Evolutionary conservation across 2,113 vertebrate genomes (phyloP).

Genomic region (Rhinopomastus cyanomelas): DNA sequence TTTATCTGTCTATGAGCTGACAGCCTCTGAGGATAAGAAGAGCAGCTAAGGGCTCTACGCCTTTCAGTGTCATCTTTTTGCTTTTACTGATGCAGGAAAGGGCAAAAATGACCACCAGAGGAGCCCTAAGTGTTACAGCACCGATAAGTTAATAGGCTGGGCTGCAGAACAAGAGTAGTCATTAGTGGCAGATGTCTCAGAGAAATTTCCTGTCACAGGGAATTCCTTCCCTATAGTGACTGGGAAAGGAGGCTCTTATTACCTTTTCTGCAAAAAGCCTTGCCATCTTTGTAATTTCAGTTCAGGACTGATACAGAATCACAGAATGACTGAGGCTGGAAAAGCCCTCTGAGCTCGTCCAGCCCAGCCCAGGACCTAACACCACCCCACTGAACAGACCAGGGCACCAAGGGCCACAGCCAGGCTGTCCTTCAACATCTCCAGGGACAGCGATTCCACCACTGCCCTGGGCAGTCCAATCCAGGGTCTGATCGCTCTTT

Average conservation of each 20-base stretch:
- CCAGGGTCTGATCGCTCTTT: background rate
- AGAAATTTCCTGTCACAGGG: background rate
- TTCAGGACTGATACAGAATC: background rate
- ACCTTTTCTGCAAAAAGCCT: background rate
- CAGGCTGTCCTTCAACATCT: too few species aligned
- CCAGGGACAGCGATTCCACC: too few species aligned
- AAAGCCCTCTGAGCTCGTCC: too few species aligned
- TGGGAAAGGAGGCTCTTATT: background rate
- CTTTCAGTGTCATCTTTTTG: background rate
- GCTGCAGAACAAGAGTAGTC: background rate
- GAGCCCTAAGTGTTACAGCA: background rate
- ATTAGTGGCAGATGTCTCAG: rapidly evolving
- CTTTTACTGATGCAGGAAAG: background rate
- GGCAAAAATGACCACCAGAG: background rate
- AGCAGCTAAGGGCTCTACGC: background rate
- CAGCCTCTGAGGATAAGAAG: background rate
- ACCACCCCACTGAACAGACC: too few species aligned
- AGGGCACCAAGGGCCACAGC: too few species aligned
- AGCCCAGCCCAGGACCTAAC: too few species aligned
- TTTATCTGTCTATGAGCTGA: background rate
- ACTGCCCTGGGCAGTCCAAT: too few species aligned
- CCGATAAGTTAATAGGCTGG: background rate
- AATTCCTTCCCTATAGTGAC: background rate
- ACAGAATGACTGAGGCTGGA: too few species aligned
- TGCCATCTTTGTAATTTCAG: background rate